phyloP scores from a whole-genome alignment of 2,797 vertebrate genomes.

The Hipposideros larvatus region DNA sequence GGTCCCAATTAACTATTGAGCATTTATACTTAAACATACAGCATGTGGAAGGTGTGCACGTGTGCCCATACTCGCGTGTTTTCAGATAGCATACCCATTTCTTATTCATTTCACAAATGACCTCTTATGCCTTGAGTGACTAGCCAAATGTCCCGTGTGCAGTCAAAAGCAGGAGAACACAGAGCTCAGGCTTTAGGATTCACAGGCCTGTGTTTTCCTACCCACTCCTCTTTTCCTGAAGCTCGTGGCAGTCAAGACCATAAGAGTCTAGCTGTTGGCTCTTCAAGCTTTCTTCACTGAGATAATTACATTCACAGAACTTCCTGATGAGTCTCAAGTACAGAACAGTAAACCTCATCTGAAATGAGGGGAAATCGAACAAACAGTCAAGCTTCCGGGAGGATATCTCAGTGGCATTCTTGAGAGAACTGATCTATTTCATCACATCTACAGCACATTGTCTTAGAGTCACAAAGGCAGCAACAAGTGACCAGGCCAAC shows the following conservation, averaged over 20 bases:
- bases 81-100: not conserved
- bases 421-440: not conserved
- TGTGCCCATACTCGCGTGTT: fast-evolving
- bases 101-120: not conserved
- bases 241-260: not conserved
- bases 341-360: not conserved
- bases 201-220: not conserved
- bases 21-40: not conserved
- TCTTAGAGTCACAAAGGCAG: not conserved
- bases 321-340: not conserved
- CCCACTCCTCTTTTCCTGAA: not conserved
- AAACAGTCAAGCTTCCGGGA: not conserved
- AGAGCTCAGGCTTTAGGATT: not conserved
- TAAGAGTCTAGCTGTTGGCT: not conserved
- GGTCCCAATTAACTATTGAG: not conserved
- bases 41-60: no score
- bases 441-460: not conserved
- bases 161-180: not conserved
- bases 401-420: not conserved
- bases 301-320: not conserved
- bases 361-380: not conserved
- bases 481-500: not conserved
- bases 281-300: not conserved
- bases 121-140: not conserved
- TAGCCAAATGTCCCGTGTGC: not conserved